These are phyloP conservation scores for Tragelaphus buxtoni DNA, from an alignment of 2,113 vertebrate genomes.

Conservation along the genomic window DNA sequence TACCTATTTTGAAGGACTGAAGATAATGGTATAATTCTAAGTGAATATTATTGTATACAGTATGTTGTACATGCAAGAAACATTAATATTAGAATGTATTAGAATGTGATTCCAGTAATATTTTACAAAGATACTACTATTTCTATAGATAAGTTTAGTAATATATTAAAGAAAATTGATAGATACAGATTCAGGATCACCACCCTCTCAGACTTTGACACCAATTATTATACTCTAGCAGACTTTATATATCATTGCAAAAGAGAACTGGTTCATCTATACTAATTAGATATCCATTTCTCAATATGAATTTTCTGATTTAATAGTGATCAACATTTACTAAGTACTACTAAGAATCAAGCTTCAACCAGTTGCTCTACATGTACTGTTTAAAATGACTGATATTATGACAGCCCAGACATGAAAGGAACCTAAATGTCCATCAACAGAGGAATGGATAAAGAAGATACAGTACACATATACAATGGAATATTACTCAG, in stretches of 20 bases:
- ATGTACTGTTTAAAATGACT: background rate
- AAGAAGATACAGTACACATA: background rate
- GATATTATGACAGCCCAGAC: background rate
- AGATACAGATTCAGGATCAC: background rate
- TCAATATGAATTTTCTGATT: background rate
- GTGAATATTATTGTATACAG: background rate
- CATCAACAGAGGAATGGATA: background rate
- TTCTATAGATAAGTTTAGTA: background rate
- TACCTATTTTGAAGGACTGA: background rate
- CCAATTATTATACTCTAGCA: background rate
- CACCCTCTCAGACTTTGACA: background rate
- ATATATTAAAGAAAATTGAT: background rate
- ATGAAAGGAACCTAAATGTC: background rate
- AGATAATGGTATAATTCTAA: background rate
- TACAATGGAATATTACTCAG: background rate
- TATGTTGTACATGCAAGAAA: background rate
- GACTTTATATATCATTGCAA: background rate
- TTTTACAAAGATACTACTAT: background rate
- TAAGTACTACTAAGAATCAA: background rate
- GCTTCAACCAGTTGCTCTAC: background rate
- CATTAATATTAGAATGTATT: background rate
- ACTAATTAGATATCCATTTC: background rate
- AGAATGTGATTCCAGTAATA: background rate
- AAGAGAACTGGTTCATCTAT: background rate
- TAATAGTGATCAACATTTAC: background rate